Conservation (phyloP, 2,113 vertebrate genomes). For the Falcunculus frontatus region DNA sequence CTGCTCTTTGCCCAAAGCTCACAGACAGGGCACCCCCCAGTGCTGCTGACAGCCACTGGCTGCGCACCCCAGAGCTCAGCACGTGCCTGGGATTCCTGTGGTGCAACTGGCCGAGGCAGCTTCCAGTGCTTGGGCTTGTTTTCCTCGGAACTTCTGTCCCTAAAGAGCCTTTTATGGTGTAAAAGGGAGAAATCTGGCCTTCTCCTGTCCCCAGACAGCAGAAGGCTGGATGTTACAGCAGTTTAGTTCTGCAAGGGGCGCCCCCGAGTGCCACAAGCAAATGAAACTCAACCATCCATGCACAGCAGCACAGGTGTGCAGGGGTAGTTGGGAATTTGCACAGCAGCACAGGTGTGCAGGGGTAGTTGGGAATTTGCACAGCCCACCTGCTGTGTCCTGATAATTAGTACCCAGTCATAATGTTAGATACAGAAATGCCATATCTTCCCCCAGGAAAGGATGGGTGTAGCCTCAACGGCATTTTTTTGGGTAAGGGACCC, state of each 20-base stretch:
- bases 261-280: background rate
- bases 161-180: slow-evolving; percentile 35
- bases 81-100: background rate
- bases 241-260: background rate
- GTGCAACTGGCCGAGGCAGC: background rate
- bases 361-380: background rate
- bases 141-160: background rate
- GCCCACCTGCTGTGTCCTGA: background rate
- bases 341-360: background rate
- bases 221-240: background rate
- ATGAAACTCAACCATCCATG: background rate
- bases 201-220: background rate
- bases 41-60: background rate
- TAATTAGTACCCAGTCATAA: background rate
- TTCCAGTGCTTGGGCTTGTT: background rate
- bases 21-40: background rate
- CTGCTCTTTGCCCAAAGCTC: background rate
- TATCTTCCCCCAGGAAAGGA: background rate
- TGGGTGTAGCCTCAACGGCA: background rate
- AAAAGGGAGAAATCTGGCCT: background rate
- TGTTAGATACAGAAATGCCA: background rate
- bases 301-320: background rate
- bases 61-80: fast-evolving
- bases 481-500: background rate
- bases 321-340: background rate